These are phyloP conservation scores for Brachyistius frenatus DNA, from an alignment of 2,113 vertebrate genomes.

Conservation along the genomic window DNA sequence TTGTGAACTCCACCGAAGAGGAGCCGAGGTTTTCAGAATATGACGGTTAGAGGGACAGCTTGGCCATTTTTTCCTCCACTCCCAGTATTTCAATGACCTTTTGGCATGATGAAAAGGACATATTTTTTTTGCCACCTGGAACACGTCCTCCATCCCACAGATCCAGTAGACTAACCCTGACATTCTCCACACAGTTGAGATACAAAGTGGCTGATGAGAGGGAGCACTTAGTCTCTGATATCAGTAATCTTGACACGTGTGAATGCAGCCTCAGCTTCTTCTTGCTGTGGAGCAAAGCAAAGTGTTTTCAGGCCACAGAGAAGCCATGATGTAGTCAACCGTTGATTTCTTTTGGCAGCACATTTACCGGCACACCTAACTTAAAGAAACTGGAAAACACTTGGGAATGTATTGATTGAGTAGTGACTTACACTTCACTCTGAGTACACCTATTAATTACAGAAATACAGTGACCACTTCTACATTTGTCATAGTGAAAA, in stretches of 20 bases:
- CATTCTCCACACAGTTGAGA: slow-evolving; percentile 47
- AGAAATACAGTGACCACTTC: slow-evolving; percentile 39
- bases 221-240: slow-evolving; percentile 46
- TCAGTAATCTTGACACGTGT: slow-evolving; percentile 75
- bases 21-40: slow-evolving; percentile 28
- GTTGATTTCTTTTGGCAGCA: slow-evolving; percentile 65
- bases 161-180: slow-evolving; percentile 44
- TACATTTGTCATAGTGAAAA: slow-evolving; percentile 32
- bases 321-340: slow-evolving; percentile 50
- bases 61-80: slow-evolving; percentile 23
- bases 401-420: slow-evolving; percentile 62
- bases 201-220: slow-evolving; percentile 60
- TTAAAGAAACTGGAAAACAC: slow-evolving; percentile 61
- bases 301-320: slow-evolving; percentile 44
- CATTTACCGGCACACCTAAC: slow-evolving; percentile 60
- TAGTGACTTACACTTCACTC: slow-evolving; percentile 22
- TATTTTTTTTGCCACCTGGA: slow-evolving; percentile 18
- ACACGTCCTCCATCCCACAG: slow-evolving; percentile 29
- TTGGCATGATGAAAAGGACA: slow-evolving; percentile 27
- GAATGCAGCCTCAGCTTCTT: slow-evolving; percentile 62
- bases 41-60: slow-evolving; percentile 21
- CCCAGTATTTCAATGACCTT: slow-evolving; percentile 55
- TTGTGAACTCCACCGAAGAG: slow-evolving; percentile 1
- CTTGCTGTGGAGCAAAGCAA: slow-evolving; percentile 35
- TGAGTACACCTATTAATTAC: slow-evolving; percentile 53